Evolutionary conservation across 1,140 invertebrate genomes (phyloP).

Genomic region (Ylistrum balloti): DNA sequence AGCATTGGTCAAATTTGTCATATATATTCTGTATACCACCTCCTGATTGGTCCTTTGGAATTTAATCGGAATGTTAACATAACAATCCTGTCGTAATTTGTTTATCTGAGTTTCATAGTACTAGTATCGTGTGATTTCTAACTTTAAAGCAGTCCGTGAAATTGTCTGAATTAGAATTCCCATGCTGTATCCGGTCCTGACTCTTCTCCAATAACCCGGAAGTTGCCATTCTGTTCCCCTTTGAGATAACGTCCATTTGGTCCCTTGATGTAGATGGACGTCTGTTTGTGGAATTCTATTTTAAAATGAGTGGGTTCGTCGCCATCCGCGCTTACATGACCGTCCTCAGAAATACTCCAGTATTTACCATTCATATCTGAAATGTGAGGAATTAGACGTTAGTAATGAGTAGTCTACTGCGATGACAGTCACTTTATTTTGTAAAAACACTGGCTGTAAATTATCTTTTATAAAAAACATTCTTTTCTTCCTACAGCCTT

Average conservation of each 20-base stretch:
- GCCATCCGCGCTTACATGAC: constrained; percentile 90
- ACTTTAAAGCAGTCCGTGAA: not conserved
- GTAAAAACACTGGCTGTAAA: no score
- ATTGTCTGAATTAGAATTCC: constrained; percentile 75
- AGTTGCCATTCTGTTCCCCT: constrained; percentile 96
- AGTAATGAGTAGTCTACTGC: not conserved
- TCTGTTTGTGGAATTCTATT: constrained; percentile 95
- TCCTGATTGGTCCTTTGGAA: not conserved
- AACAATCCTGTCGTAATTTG: not conserved
- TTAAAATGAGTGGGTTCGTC: constrained; percentile 94
- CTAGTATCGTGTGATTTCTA: no score
- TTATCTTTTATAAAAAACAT: no score
- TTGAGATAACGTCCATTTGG: constrained; percentile 90
- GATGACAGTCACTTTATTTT: no score
- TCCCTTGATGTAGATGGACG: constrained; percentile 94
- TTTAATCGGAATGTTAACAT: constrained; percentile 22
- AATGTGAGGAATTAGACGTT: constrained; percentile 54
- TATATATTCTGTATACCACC: not conserved
- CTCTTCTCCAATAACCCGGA: constrained; percentile 87
- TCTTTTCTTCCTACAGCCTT: no score
- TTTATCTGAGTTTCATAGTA: not conserved
- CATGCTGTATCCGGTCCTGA: constrained; percentile 70
- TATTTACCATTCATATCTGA: constrained; percentile 96
- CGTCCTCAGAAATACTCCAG: constrained; percentile 89
- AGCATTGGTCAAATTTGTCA: not conserved